phyloP scores from a whole-genome alignment of 2,797 vertebrate species.

The Hyperoplus lanceolatus region DNA sequence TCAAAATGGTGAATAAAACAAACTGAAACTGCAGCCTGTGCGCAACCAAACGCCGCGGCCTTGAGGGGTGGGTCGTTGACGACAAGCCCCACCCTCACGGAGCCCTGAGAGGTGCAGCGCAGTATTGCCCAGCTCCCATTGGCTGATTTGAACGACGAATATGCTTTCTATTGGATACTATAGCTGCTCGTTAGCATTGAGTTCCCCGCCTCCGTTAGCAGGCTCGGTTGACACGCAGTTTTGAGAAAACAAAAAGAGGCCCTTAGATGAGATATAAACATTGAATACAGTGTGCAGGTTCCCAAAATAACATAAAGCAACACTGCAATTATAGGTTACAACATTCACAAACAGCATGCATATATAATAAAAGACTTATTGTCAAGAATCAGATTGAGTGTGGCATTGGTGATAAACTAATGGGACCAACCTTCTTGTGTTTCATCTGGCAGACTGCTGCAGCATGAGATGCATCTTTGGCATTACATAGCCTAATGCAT shows the following conservation, averaged over 20 bases:
- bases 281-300: conserved; percentile 67
- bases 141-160: conserved; percentile 80
- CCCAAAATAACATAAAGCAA: conserved; percentile 57
- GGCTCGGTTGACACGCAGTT: conserved; percentile 82
- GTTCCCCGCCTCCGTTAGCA: conserved; percentile 76
- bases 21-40: conserved; percentile 91
- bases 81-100: conserved; percentile 62
- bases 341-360: conserved; percentile 8
- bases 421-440: conserved; percentile 29
- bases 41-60: conserved; percentile 84
- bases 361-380: not conserved
- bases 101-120: conserved; percentile 57
- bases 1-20: conserved; percentile 93
- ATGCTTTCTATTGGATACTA: conserved; percentile 35
- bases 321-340: conserved; percentile 35
- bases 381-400: not conserved
- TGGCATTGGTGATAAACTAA: not conserved
- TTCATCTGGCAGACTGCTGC: conserved; percentile 64
- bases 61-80: conserved; percentile 68
- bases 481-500: not conserved
- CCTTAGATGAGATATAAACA: conserved; percentile 79
- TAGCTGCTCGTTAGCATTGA: conserved; percentile 57
- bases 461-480: conserved; percentile 46
- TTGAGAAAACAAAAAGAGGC: conserved; percentile 89
- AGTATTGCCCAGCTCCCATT: conserved; percentile 48